Evolutionary conservation across 2,888 invertebrate genomes (phyloP).

Genomic region (Didymodactylos carnosus): DNA sequence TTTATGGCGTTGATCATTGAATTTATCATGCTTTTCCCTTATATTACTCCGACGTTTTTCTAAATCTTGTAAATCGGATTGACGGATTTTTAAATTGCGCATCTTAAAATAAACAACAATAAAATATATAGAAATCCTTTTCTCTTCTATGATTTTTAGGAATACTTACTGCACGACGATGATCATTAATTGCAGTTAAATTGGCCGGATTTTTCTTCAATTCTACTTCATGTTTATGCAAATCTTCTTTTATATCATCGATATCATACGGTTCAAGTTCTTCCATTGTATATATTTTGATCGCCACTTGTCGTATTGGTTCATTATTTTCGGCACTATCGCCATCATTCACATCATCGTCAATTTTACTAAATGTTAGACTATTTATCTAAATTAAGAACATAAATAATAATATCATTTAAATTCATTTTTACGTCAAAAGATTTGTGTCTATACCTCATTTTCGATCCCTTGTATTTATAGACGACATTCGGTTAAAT

Average conservation of each 20-base stretch:
- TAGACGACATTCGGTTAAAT: not conserved
- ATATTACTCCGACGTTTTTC: constrained; percentile 56
- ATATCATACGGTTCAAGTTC: not conserved
- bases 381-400: not conserved
- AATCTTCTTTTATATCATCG: not conserved
- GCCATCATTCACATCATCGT: not conserved
- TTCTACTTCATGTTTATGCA: not conserved
- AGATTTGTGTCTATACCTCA: no score
- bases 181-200: not conserved
- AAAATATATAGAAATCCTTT: no score
- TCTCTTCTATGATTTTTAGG: no score
- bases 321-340: not conserved
- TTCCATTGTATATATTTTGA: not conserved
- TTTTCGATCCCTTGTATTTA: constrained; percentile 27
- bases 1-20: constrained; percentile 49
- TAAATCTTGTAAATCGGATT: constrained; percentile 55
- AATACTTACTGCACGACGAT: not conserved
- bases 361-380: not conserved
- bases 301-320: not conserved
- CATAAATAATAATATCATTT: no score
- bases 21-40: constrained; percentile 40
- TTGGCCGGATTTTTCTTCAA: not conserved
- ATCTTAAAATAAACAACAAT: not conserved
- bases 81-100: not conserved
- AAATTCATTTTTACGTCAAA: no score